Base-by-base conservation (phyloP, 2,888 invertebrate species). In the Dastarcus helophoroides region DNA sequence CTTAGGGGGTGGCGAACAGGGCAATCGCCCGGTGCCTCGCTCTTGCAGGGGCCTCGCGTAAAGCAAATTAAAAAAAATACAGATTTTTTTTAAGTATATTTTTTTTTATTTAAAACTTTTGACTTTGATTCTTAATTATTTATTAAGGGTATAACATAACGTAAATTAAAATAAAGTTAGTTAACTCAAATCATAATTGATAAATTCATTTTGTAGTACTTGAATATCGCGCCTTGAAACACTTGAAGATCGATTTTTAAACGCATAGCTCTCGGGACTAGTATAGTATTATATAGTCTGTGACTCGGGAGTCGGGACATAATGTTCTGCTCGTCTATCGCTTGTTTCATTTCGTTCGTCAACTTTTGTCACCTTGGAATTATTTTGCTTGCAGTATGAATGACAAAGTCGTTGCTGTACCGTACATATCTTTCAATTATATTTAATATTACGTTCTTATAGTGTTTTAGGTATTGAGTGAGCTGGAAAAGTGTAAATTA, bases 381-480 rank as follows among this genome's bases (percentile, higher is more conserved):
- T n/a, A n/a, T n/a, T n/a, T n/a, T n/a, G n/a, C n/a, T n/a, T n/a
- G n/a, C n/a, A n/a, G n/a, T n/a, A n/a, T n/a, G n/a, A n/a, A n/a
- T n/a, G n/a, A n/a, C n/a, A n/a, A n/a, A n/a, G n/a, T n/a, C n/a
- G n/a, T n/a, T n/a, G n/a, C n/a, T n/a, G n/a, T n/a, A n/a, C n/a
- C n/a, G n/a, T n/a, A n/a, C n/a, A n/a, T n/a, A 25, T 25, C 4
- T 25, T 25, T 25, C 26, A 25, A 25, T 25, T 25, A 7, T 11
- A 25, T 25, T 25, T 5, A 25, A 10, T 11, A 25, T 27, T 27
- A 27, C 27, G 27, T 27, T 27, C 27, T 27, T 27, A 16, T 16
- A 27, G 26, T 13, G 5, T 25, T 12, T 25, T n/a, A n/a, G n/a
- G 26, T 25, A 25, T 25, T 25, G 26, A 25, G 26, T 25, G 26